These are phyloP conservation scores for Acanthosepion pharaonis DNA, from an alignment of 2,888 invertebrate genomes.

Conservation along the genomic window DNA sequence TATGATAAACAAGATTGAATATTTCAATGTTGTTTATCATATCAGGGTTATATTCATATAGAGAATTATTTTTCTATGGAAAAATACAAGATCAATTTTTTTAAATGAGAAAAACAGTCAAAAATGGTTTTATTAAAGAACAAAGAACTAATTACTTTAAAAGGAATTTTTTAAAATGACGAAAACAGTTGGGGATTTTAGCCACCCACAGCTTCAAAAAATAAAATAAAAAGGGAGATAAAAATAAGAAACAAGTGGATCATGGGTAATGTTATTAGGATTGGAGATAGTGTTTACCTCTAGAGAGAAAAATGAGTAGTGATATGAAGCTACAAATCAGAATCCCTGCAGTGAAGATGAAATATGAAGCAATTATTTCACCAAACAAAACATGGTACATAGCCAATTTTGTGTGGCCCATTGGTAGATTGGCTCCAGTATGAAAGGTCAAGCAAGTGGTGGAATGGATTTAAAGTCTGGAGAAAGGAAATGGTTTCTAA, in stretches of 20 bases:
- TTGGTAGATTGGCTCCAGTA: background rate
- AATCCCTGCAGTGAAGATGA: background rate
- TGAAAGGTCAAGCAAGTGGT: background rate
- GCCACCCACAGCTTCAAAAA: background rate
- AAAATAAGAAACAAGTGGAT: too few relatives aligned
- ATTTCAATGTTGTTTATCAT: too few relatives aligned
- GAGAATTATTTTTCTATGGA: too few relatives aligned
- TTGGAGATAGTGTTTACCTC: background rate
- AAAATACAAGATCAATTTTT: too few relatives aligned
- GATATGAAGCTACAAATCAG: background rate
- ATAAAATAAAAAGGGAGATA: background rate
- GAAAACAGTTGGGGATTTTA: background rate
- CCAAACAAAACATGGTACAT: background rate
- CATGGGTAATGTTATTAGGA: background rate
- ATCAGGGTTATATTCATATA: too few relatives aligned
- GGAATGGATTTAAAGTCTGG: background rate
- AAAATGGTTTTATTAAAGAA: background rate
- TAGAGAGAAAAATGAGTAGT: background rate
- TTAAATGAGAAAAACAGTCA: too few relatives aligned
- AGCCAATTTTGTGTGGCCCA: slow-evolving; percentile 5
- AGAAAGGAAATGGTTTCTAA: background rate
- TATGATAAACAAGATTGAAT: too few relatives aligned
- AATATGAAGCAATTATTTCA: background rate
- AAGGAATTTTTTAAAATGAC: background rate
- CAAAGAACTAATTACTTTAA: background rate